Base-by-base conservation (phyloP, 1,140 invertebrate species). In the Drosophila paulistorum region DNA sequence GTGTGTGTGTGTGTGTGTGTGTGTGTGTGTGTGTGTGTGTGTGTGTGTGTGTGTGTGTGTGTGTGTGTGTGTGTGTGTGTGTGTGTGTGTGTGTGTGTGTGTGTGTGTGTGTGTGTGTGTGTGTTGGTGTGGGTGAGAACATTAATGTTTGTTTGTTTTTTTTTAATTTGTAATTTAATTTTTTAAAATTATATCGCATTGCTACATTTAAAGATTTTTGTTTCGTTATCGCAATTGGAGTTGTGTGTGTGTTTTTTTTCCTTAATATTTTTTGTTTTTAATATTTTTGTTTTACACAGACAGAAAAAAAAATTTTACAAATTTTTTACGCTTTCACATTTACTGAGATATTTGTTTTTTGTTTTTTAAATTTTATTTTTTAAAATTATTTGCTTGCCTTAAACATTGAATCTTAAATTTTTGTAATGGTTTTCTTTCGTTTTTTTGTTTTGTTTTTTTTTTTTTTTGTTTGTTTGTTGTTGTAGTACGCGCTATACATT, bases 271-370 rank as follows among this genome's bases (percentile, higher is more conserved):
- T 23, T 51, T 7, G 23, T 37, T 20, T 37, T 59, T 30, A 30
- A 30, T 30, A 6, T 59, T 33, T 59, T 58, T 35, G n/a, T 35
- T 80, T 89, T 84, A 80, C 74, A 89, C 84, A 89, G 74, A 84
- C 80, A 81, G 57, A 74, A 77, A 80, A 80, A 85, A 85, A 89
- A 89, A 89, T 89, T 89, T 89, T 89, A 84, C 80, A 89, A 89
- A 89, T 89, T 89, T 87, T 87, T 89, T 84, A 89, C 84, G 84
- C 84, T 89, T 89, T 89, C 84, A 89, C 84, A 89, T 89, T 89
- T 89, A 89, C 80, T 89, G 84, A 89, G 84, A 89, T 87, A 89
- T 87, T 83, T 78, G 81, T 87, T 26, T 26, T 26, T 23, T 23
- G 1, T 23, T 23, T 23, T 37, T 6, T 30, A 30, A 60, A 51